These are phyloP conservation scores for Quadroppia sp. DNA, from an alignment of 2,888 invertebrate genomes.

Conservation along the genomic window DNA sequence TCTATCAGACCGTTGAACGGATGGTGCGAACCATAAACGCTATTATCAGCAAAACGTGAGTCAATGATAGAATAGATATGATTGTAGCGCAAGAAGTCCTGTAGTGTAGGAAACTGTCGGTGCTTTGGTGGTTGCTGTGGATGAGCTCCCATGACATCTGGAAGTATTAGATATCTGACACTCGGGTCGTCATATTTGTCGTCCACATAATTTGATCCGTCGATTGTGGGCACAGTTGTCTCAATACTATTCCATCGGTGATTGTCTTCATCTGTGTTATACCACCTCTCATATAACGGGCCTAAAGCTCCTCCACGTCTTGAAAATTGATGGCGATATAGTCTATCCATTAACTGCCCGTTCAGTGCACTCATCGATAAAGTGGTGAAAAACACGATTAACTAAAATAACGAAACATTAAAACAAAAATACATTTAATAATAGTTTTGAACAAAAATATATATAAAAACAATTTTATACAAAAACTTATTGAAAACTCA, in stretches of 20 bases:
- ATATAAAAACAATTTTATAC: neutral
- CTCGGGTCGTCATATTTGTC: neutral
- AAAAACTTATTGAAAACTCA: no score
- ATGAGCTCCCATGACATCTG: neutral
- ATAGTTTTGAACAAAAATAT: neutral
- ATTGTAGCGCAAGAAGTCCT: neutral
- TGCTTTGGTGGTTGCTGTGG: neutral
- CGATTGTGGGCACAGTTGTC: neutral
- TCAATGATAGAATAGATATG: neutral
- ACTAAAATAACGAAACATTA: neutral
- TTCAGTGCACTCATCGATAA: neutral
- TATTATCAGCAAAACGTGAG: conserved; percentile 6
- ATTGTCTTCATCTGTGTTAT: neutral
- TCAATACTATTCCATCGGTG: neutral
- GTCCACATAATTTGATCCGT: neutral
- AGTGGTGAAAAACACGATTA: neutral
- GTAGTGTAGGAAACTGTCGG: neutral
- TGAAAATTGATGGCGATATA: neutral
- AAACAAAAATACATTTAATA: neutral
- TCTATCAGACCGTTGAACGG: neutral
- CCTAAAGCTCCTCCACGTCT: neutral
- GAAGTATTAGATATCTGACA: neutral
- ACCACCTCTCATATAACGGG: neutral
- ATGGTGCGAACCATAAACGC: neutral
- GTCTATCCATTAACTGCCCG: neutral